Base-by-base conservation (phyloP, 2,888 invertebrate species). In the Agrochola litura region DNA sequence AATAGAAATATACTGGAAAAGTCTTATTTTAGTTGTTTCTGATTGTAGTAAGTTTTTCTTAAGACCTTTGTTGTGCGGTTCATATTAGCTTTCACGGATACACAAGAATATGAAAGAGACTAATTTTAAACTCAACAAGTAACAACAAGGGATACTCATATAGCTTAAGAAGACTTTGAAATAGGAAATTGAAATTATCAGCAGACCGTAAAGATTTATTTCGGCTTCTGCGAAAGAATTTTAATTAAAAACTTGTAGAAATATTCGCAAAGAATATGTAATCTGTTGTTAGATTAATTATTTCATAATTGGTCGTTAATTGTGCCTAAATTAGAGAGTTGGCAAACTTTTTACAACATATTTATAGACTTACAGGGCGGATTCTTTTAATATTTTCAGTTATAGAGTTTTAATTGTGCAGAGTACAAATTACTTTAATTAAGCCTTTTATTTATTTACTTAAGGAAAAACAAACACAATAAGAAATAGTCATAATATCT, bases 191-290 rank as follows among this genome's bases (percentile, higher is more conserved):
- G 87, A 92, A 94, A 93, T 93, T 92, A 94, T 94, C 92, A 93
- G 90, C 91, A 90, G 90, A 88, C 91, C 90, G 91, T 91, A 88
- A 92, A 92, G 88, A 92, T 92, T 93, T 92, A 90, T 91, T 92
- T 92, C 91, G 91, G 92, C 90, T 91, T 90, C 89, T 85, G 83
- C 86, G 83, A 92, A 95, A 95, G 93, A 95, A 95, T 95, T 95
- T 95, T 94, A 95, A 96, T 96, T 95, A 95, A 94, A 94, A 95
- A 95, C 92, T 95, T 95, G 89, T 90, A 91, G 89, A 93, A 94
- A 92, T 93, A 93, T 94, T 93, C 93, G 89, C 90, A 84, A 93
- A 92, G 93, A 94, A 94, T 94, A 95, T 95, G 94, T 95, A 94
- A 95, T 95, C 94, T 94, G 93, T 93, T 94, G 93, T 94, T 84